Conservation (phyloP, 2,888 invertebrate species). For the Adelognathus sp. region DNA sequence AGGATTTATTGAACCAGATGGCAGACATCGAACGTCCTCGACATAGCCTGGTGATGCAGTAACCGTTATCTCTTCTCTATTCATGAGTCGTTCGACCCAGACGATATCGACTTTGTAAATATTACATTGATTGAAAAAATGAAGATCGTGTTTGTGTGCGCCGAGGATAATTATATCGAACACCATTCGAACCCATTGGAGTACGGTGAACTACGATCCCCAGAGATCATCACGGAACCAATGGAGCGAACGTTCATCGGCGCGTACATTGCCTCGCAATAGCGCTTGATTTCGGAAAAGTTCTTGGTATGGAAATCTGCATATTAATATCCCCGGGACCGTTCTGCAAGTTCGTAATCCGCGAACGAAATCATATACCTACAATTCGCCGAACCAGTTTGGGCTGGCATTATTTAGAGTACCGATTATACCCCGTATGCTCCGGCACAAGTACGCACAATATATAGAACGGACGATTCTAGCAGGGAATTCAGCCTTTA, state of each 20-base stretch:
- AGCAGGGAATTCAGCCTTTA: constrained; percentile 13
- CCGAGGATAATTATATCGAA: too few relatives aligned
- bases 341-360: constrained; percentile 54
- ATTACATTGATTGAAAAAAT: too few relatives aligned
- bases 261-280: not conserved
- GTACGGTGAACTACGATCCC: not conserved
- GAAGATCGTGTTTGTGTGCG: too few relatives aligned
- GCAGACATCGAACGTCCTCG: not conserved
- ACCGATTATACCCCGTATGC: constrained; percentile 40
- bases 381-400: constrained; percentile 66
- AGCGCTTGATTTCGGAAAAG: not conserved
- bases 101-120: constrained; percentile 42
- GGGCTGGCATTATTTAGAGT: constrained; percentile 53
- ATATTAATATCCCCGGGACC: constrained; percentile 65
- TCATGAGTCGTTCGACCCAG: constrained; percentile 41
- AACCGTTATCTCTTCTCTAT: constrained; percentile 35
- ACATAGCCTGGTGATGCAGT: not conserved
- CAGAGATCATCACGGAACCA: not conserved
- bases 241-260: not conserved
- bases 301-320: constrained; percentile 49
- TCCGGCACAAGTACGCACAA: constrained; percentile 4
- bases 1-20: constrained; percentile 21
- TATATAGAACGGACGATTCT: not conserved
- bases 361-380: constrained; percentile 63
- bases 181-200: too few relatives aligned